Evolutionary conservation across 1,140 invertebrate genomes (phyloP).

Genomic region (Dendroctonus valens): DNA sequence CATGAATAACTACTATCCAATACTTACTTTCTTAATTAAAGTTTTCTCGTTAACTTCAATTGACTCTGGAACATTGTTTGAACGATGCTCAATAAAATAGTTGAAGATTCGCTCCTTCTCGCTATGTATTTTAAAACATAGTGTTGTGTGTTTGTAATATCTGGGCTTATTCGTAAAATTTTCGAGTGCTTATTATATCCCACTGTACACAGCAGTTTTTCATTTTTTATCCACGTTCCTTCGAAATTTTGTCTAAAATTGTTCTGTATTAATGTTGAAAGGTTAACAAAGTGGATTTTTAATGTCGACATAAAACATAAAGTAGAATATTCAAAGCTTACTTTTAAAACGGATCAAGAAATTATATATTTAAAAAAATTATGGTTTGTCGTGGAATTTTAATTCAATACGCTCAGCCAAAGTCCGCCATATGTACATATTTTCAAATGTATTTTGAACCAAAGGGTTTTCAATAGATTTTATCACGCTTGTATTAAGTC

Average conservation of each 20-base stretch:
- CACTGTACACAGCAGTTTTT: slow-evolving; percentile 40
- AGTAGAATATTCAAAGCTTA: too few relatives aligned
- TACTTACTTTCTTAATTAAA: slow-evolving; percentile 35
- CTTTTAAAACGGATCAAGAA: too few relatives aligned
- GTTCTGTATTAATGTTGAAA: slow-evolving; percentile 6
- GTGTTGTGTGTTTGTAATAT: slow-evolving; percentile 41
- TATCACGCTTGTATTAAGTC: slow-evolving; percentile 25
- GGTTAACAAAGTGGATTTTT: too few relatives aligned
- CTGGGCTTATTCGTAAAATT: slow-evolving; percentile 42
- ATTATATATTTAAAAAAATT: too few relatives aligned
- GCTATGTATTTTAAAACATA: slow-evolving; percentile 29
- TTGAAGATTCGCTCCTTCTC: slow-evolving; percentile 10
- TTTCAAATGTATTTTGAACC: slow-evolving; percentile 21
- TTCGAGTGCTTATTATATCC: slow-evolving; percentile 40
- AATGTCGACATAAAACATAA: too few relatives aligned
- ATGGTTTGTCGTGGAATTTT: too few relatives aligned
- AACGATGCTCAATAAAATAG: slow-evolving; percentile 34
- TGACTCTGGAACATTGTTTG: slow-evolving; percentile 22
- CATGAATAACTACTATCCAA: too few relatives aligned
- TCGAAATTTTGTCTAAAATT: slow-evolving; percentile 44
- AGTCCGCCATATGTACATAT: slow-evolving; percentile 46
- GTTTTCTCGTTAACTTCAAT: slow-evolving; percentile 30
- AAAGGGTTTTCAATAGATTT: slow-evolving; percentile 30
- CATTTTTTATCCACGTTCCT: slow-evolving; percentile 44
- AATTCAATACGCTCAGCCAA: slow-evolving; percentile 43